Conservation (phyloP, 2,113 vertebrate genomes). For the Myotis davidii region DNA sequence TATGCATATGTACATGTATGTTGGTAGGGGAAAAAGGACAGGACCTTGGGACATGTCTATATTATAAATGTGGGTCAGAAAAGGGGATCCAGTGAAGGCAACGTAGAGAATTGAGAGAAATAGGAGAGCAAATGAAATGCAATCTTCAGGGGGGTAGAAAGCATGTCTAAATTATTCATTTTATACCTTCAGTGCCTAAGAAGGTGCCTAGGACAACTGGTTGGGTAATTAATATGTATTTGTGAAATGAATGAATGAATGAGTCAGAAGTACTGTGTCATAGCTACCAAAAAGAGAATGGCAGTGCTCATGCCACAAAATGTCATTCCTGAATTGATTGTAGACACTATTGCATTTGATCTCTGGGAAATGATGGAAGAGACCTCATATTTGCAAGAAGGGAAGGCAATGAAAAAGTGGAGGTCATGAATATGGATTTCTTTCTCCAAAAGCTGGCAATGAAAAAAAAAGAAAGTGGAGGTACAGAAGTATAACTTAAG, state of each 20-base stretch:
- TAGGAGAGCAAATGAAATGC: neutral
- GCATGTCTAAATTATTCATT: neutral
- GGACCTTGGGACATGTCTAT: neutral
- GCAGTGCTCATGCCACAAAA: neutral
- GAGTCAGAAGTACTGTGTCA: neutral
- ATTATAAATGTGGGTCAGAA: neutral
- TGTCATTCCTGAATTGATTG: neutral
- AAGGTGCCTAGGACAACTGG: neutral
- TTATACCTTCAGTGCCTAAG: neutral
- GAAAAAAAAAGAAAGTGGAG: neutral
- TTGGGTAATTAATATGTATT: neutral
- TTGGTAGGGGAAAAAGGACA: neutral
- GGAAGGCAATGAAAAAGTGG: neutral
- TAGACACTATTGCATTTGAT: neutral
- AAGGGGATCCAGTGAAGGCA: neutral
- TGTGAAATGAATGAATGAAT: neutral
- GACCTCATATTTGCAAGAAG: neutral
- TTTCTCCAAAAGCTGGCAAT: neutral
- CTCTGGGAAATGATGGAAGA: neutral
- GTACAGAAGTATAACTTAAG: neutral
- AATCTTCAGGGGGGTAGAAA: neutral
- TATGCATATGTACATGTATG: neutral
- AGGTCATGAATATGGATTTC: neutral
- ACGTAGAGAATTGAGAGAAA: constrained; percentile 1
- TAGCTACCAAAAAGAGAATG: neutral